Base-by-base conservation (phyloP, 2,113 vertebrate species). In the Emydocephalus ijimae region DNA sequence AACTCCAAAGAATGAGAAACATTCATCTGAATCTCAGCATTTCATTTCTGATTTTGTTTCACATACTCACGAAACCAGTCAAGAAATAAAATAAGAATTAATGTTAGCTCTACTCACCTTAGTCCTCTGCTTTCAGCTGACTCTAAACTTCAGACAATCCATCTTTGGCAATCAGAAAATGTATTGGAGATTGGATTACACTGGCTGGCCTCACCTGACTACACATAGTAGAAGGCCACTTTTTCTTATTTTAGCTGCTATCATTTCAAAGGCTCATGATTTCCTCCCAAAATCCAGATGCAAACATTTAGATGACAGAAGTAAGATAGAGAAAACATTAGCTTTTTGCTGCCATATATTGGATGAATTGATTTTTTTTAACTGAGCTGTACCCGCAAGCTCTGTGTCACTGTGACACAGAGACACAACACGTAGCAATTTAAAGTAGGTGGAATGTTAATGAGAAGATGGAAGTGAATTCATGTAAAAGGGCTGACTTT, bases 401-500 rank as follows among this genome's bases (percentile, higher is more conserved):
- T 15, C 69, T 43, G 6, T 43, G 7, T 21, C 18, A 81, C 1
- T n/a, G 29, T 88, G 64, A 92, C 24, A 61, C 59, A 61, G 52
- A 54, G 39, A 26, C 43, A 24, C 2, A 4, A 50, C 29, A 52
- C 3, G 2, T n/a, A 85, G 64, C 54, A 21, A 20, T 89, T 92
- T 85, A 43, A 69, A 45, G 29, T 0, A 54, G 81, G 91, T 34
- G 45, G 26, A 91, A 15, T 90, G 50, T 39, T 50, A 26, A 48
- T 0, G 0, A 91, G 64, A 93, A 61, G 85, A 91, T 15, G 87
- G 93, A 1, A 48, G 55, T 92, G 57, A 21, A 87, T 64, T 48
- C 43, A 64, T 89, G 34, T 93, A 93, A 89, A 55, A 85, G 10
- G 50, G 52, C 45, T 34, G 45, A 93, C 61, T 94, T 91, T 94